Evolutionary conservation across 2,888 invertebrate species (phyloP), one percentile per base, ranked within the genome.

Genomic region (Coecobrya sp.): DNA sequence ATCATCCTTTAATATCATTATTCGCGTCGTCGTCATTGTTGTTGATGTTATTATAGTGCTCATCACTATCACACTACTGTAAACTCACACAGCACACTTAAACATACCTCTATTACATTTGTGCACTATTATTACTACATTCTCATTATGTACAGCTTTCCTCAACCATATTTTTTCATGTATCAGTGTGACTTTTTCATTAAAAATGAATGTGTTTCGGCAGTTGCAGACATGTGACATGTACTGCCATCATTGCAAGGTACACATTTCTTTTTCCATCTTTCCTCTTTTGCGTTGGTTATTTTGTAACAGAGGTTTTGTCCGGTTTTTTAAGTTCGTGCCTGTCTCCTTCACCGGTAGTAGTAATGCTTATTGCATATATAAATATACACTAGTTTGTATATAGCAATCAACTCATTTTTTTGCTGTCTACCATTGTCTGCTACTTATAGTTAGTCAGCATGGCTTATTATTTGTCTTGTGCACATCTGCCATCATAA

Each of bases 401-500:
- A 70, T 68, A 49, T 52, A 55, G 73, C 84, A 89, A 89, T 84
- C 89, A 89, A 52, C 84, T 88, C 25, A n/a, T 76, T 42, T 76
- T 65, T 36, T 52, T 62, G 19, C 36, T 73, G 25, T 81, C 76
- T 76, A 45, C 42, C 22, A 76, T 76, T 49, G 76, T 76, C 49
- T 76, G 22, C 49, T 49, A n/a, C 11, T 19, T 25, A 76, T 49
- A 76, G 76, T 22, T 49, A 76, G 5, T 19, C 11, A 0, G 55
- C 27, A 81, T 55, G 13, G 45, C 55, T 84, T 59, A 82, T 82
- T 82, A 82, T 76, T 19, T 49, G 11, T 27, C 30, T 86, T 90
- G 62, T 62, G 85, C 62, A 90, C 90, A 90, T 90, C 90, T 90
- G 90, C 90, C 90, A 90, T 65, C 90, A 79, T 86, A 90, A 90